Evolutionary conservation across 2,113 vertebrate genomes (phyloP), one percentile per base, ranked within the genome.

Genomic region (Corythaixoides concolor): DNA sequence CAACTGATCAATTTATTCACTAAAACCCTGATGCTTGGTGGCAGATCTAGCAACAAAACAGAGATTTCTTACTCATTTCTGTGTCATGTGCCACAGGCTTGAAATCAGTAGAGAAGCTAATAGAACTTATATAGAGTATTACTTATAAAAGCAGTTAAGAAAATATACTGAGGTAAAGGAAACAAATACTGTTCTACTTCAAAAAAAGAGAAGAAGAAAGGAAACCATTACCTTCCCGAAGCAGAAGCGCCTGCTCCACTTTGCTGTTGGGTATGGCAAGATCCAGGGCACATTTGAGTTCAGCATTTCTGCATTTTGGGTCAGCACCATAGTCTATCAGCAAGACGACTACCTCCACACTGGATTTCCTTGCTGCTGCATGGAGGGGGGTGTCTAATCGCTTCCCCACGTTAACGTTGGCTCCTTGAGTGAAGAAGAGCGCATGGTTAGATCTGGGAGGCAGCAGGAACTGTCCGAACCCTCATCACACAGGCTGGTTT

Each of bases 311-410:
- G 90, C 96, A 95, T 82, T 96, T 98, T 1, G 83, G 53, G 72
- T 98, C 97, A 53, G 99, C 99, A 20, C 99, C 99, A 3, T 99
- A 99, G 89, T 99, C 99, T n/a, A 97, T 96, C 77, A 99, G 98
- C 64, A 99, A 81, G 70, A 97, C 59, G 17, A 99, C 98, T 7
- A 99, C 59, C 27, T 98, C 97, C 41, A 85, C 95, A 1, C 78
- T 98, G 75, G 97, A 98, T 50, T 95, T 98, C 83, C 96, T 96
- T 1, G 98, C 98, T 12, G 99, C 99, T 0, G 98, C 98, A 0
- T 99, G 99, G 43, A 99, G 95, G 1, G 99, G 99, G 6, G 98
- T 98, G 82, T 99, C 99, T 63, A 95, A 83, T 32, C 92, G 91
- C 52, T 98, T 98, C 15, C 99, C 99, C 6, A 49, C 14, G 20